Evolutionary conservation across 2,113 vertebrate genomes (phyloP).

Genomic region (Oxyura jamaicensis): DNA sequence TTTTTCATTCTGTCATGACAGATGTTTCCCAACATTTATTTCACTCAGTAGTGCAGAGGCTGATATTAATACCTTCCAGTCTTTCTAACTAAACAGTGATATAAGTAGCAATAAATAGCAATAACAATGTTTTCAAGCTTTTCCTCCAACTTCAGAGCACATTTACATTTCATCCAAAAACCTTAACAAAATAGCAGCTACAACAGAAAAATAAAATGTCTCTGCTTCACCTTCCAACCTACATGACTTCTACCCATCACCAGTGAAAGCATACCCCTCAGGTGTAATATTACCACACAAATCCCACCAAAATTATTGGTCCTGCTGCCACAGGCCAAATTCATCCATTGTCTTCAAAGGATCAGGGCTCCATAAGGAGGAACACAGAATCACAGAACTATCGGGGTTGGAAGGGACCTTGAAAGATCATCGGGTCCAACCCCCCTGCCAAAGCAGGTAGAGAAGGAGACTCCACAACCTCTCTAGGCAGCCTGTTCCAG

Average conservation of each 20-base stretch:
- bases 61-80: slow-evolving; percentile 74
- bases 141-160: slow-evolving; percentile 51
- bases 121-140: slow-evolving; percentile 71
- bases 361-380: not conserved
- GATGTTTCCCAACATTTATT: slow-evolving; percentile 67
- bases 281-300: not conserved
- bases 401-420: no score
- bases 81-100: slow-evolving; percentile 73
- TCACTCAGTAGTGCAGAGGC: slow-evolving; percentile 61
- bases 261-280: not conserved
- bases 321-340: not conserved
- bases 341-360: rapidly evolving
- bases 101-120: slow-evolving; percentile 79
- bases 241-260: not conserved
- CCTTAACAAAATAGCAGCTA: slow-evolving; percentile 54
- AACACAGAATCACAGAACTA: no score
- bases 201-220: slow-evolving; percentile 22
- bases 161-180: slow-evolving; percentile 71
- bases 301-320: not conserved
- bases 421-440: no score
- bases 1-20: slow-evolving; percentile 46
- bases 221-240: not conserved
- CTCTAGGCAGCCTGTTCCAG: no score
- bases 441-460: no score
- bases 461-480: no score